A percentile compares a stretch with the other conserved stretches of the same genome.
phyloP scores from a whole-genome alignment of 2,888 invertebrate species.

The Danaus chrysippus region DNA sequence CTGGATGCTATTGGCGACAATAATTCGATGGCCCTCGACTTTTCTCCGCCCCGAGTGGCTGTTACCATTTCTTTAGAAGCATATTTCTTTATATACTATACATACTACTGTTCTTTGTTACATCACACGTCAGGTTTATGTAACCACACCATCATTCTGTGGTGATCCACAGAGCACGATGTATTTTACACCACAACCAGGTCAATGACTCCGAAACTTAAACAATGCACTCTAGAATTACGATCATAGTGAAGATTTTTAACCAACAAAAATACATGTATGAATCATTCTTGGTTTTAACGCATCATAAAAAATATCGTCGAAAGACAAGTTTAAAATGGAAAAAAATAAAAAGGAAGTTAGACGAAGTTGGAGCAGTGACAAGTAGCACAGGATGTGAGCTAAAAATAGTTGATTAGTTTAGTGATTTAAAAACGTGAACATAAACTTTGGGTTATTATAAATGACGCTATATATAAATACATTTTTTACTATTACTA shows the following conservation, averaged over 20 bases:
- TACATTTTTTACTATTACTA: too few relatives aligned
- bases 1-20: constrained; percentile 45
- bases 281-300: too few relatives aligned
- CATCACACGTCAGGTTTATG: constrained; percentile 1
- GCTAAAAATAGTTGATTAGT: background rate
- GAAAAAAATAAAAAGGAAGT: background rate
- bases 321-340: background rate
- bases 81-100: constrained; percentile 4
- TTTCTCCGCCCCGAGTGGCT: constrained; percentile 25
- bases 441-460: too few relatives aligned
- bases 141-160: too few relatives aligned
- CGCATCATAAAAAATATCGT: background rate
- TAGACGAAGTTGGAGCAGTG: background rate
- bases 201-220: too few relatives aligned
- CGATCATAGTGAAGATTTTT: too few relatives aligned
- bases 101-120: background rate
- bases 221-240: too few relatives aligned
- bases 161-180: too few relatives aligned
- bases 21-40: constrained; percentile 49
- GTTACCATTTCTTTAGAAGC: constrained; percentile 11
- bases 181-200: too few relatives aligned
- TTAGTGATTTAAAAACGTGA: background rate
- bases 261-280: too few relatives aligned
- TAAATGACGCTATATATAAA: too few relatives aligned
- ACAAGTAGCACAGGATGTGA: constrained; percentile 1